Evolutionary conservation across 2,113 vertebrate genomes (phyloP).

Genomic region (Empidonax alnorum): DNA sequence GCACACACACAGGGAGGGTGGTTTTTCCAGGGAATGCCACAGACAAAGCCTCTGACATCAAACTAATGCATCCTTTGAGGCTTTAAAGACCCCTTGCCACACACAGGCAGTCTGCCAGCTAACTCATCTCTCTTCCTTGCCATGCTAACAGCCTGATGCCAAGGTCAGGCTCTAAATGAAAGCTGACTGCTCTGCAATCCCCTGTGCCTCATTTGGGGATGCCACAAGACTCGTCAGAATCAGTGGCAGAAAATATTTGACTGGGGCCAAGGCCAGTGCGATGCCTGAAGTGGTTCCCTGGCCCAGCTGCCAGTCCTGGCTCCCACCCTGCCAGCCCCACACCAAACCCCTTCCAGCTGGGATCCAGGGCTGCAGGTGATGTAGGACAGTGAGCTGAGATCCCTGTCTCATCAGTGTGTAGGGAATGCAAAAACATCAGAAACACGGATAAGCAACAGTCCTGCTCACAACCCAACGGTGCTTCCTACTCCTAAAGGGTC

Average conservation of each 20-base stretch:
- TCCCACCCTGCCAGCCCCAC: not conserved
- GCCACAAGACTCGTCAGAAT: conserved; percentile 9
- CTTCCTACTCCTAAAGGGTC: not conserved
- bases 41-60: conserved; percentile 33
- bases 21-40: not conserved
- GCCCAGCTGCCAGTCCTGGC: not conserved
- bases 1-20: not conserved
- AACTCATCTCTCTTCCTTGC: conserved; percentile 30
- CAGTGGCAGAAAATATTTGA: not conserved
- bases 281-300: not conserved
- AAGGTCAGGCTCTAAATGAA: conserved; percentile 44
- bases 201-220: conserved; percentile 21
- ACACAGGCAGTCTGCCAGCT: conserved; percentile 29
- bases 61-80: conserved; percentile 54
- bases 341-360: not conserved
- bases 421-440: not conserved
- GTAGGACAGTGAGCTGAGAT: not conserved
- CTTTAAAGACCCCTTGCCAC: conserved; percentile 29
- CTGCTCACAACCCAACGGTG: not conserved
- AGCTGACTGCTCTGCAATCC: conserved; percentile 36
- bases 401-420: not conserved
- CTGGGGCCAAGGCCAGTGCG: not conserved
- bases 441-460: not conserved
- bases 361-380: not conserved
- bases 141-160: conserved; percentile 39